Evolutionary conservation across 1,140 invertebrate species (phyloP).

Genomic region (Meteorus sp.): DNA sequence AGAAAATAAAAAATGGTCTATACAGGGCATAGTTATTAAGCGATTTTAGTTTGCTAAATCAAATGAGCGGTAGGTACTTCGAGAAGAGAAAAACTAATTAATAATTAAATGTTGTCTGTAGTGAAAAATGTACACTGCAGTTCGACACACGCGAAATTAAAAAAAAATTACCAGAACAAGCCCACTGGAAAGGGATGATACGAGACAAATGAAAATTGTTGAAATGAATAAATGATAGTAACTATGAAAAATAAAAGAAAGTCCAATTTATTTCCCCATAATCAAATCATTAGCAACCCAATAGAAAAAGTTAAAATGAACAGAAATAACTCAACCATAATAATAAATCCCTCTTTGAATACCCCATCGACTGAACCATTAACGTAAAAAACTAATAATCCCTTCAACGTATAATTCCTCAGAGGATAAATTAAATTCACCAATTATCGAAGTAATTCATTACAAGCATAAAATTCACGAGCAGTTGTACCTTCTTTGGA

Average conservation of each 20-base stretch:
- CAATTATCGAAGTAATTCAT: no score
- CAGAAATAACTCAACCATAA: no score
- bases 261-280: not conserved
- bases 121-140: slow-evolving; percentile 36
- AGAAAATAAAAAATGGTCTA: slow-evolving; percentile 54
- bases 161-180: no score
- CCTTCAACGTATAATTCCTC: no score
- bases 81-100: slow-evolving; percentile 28
- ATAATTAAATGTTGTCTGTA: slow-evolving; percentile 36
- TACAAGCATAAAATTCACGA: no score
- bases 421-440: not conserved
- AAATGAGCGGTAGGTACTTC: slow-evolving; percentile 25
- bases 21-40: slow-evolving; percentile 58
- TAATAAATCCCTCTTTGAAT: no score
- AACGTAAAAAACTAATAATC: no score
- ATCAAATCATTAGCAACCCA: no score
- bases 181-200: no score
- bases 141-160: not conserved
- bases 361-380: no score
- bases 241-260: slow-evolving; percentile 32
- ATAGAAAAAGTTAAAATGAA: not conserved
- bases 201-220: slow-evolving; percentile 46
- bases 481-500: no score
- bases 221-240: slow-evolving; percentile 54
- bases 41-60: slow-evolving; percentile 44